Percentiles rank a stretch among this genome's conserved stretches.
Conservation (phyloP, 1,140 invertebrate species). For the Drosophila watanabei region DNA sequence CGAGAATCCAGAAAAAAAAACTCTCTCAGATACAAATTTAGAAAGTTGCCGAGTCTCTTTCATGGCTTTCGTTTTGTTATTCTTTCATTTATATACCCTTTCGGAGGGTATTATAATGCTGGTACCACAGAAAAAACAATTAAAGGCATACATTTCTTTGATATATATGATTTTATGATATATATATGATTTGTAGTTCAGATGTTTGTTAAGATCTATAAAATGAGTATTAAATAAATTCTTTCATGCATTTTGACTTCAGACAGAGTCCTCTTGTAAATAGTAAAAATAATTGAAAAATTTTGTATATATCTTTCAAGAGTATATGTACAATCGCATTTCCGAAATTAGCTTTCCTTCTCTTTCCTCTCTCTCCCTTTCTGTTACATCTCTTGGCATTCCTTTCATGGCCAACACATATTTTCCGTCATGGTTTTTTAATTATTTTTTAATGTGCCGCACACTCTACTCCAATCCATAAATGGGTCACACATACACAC, state of each 20-base stretch:
- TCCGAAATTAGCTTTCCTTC: conserved; percentile 12
- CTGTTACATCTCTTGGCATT: conserved; percentile 48
- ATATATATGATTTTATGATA: no score
- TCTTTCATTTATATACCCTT: conserved; percentile 27
- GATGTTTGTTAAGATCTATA: not conserved
- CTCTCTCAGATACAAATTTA: conserved; percentile 64
- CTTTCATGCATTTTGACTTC: no score
- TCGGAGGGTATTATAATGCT: not conserved
- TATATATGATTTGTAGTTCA: not conserved
- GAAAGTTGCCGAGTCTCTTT: conserved; percentile 76
- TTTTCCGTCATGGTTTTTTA: conserved; percentile 53
- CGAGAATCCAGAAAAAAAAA: conserved; percentile 8
- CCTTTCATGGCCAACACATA: conserved; percentile 59
- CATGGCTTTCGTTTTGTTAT: conserved; percentile 73
- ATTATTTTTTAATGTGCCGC: conserved; percentile 61
- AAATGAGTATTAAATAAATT: not conserved
- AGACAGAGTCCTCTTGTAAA: no score
- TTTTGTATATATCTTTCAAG: not conserved
- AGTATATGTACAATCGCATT: not conserved
- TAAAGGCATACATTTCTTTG: no score
- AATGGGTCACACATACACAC: conserved; percentile 44
- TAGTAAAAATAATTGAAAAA: not conserved
- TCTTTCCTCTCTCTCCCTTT: conserved; percentile 49
- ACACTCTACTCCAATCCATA: conserved; percentile 33
- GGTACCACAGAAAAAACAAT: not conserved